These are phyloP conservation scores for Syrista parreyssii DNA, from an alignment of 2,888 invertebrate species.

Conservation along the genomic window DNA sequence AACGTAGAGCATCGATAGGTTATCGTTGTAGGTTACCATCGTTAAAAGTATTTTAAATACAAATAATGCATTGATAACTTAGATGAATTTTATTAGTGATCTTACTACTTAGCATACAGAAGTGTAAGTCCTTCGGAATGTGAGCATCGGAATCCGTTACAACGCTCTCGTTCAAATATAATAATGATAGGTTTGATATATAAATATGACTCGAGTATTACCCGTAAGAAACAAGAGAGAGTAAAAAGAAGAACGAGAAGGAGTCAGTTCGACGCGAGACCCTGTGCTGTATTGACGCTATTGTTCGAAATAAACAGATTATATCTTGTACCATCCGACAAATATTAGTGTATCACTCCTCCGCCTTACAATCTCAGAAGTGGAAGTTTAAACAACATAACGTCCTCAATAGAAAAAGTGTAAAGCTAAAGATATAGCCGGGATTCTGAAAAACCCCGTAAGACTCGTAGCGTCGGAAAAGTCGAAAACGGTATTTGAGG, in stretches of 20 bases:
- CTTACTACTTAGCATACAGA: no score
- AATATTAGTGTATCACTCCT: background rate
- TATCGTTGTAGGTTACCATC: no score
- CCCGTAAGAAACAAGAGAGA: no score
- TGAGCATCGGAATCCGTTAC: background rate
- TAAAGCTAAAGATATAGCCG: background rate
- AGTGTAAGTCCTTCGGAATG: no score
- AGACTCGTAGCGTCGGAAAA: slow-evolving; percentile 7
- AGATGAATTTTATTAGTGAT: no score
- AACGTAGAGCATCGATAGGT: no score
- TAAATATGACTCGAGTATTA: no score
- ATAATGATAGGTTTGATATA: no score
- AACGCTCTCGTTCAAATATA: no score
- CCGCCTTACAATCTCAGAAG: slow-evolving; percentile 20
- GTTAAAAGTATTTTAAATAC: no score
- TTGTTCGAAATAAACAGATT: background rate
- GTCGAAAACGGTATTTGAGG: slow-evolving; percentile 8
- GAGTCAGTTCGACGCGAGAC: slow-evolving; percentile 9
- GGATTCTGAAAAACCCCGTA: slow-evolving; percentile 11
- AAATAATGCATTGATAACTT: no score
- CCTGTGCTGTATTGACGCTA: slow-evolving; percentile 5
- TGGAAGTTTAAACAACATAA: slow-evolving; percentile 9
- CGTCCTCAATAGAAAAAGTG: background rate
- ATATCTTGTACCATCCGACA: background rate
- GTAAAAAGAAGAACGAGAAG: background rate